Evolutionary conservation across 1,140 invertebrate genomes (phyloP), one percentile per base, ranked within the genome.

Genomic region (Latrodectus geometricus): DNA sequence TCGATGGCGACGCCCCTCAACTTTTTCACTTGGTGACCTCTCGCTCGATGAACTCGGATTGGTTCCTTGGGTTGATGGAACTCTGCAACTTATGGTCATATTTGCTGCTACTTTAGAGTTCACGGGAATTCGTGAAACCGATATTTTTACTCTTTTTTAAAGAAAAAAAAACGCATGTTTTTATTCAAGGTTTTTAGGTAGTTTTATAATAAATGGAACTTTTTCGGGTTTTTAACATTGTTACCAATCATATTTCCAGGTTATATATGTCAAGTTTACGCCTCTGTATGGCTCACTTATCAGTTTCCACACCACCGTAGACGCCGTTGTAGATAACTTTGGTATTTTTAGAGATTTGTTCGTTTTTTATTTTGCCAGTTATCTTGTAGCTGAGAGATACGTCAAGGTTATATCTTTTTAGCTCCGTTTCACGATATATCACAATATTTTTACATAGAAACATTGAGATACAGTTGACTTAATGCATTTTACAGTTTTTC

Each of bases 1-100:
- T 85, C 83, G 83, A 85, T 73, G 83, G 83, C 83, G 83, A 77
- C 83, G 83, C 83, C 83, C 74, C 83, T 77, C 83, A 77, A 77
- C 73, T 75, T 61, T 61, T 61, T 75, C 74, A 85, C 68, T 21
- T 17, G 69, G 70, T 74, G 81, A 75, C 81, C 48, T 54, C 66
- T 52, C 81, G 56, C 77, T 80, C 20, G 73, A 75, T 54, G 73
- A 54, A 54, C 54, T 75, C 73, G 52, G 52, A 23, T 54, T 49
- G 23, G 20, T 21, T 69, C 17, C 49, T 17, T 75, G 4, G 35
- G 11, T 48, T 11, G 11, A 49, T 50, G n/a, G 50, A 73, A 73
- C n/a, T 73, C 70, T 73, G 35, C 14, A 50, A 8, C 35, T 21
- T 15, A 72, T 49, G 70, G 35, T 73, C 70, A 73, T 50, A 73